phyloP scores from a whole-genome alignment of 1,140 invertebrate species.

The Andricus grossulariae region DNA sequence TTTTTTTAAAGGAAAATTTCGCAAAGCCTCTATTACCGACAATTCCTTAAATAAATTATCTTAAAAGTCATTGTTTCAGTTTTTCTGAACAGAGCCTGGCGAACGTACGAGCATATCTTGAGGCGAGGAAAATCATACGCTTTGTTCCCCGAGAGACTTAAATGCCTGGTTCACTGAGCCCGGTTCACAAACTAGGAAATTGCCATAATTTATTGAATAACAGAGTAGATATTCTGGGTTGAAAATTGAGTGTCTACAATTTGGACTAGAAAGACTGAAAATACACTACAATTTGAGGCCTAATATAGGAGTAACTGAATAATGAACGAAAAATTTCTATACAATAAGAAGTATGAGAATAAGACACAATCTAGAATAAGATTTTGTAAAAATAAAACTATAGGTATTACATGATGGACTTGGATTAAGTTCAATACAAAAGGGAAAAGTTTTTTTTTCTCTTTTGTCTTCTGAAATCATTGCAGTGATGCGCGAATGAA shows the following conservation, averaged over 20 bases:
- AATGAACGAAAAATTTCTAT: no score
- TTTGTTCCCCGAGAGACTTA: background rate
- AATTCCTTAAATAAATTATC: slow-evolving; percentile 4
- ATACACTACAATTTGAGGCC: no score
- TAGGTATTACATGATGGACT: no score
- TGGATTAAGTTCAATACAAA: no score
- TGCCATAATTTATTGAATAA: slow-evolving; percentile 13
- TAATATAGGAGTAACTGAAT: no score
- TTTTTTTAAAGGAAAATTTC: background rate
- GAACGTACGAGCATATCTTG: background rate
- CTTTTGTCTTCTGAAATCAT: no score
- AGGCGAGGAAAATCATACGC: slow-evolving; percentile 16
- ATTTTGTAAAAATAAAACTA: no score
- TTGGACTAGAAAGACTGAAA: no score
- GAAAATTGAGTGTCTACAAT: background rate
- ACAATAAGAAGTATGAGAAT: no score
- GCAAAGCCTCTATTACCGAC: background rate
- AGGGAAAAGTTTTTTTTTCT: no score
- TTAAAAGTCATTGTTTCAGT: slow-evolving; percentile 1
- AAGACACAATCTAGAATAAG: no score
- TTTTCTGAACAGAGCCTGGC: background rate
- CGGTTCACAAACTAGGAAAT: background rate
- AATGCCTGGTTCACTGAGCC: background rate
- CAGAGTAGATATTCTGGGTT: background rate
- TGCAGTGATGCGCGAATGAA: no score